A percentile compares a stretch with the other conserved stretches of the same genome.
Conservation (phyloP, 1,140 invertebrate genomes). For the Rhopalosiphum maidis region DNA sequence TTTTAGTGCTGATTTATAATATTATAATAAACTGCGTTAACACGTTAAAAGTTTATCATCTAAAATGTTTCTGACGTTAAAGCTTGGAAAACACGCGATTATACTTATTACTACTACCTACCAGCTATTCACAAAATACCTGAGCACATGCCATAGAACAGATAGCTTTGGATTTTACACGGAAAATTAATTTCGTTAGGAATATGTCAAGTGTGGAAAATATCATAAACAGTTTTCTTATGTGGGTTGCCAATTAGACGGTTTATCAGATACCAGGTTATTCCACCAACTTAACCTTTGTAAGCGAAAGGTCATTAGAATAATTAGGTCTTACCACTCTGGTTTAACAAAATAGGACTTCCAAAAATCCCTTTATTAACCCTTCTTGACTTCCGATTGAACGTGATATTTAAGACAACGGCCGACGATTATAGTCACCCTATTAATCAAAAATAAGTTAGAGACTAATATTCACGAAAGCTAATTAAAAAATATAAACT, state of each 20-base stretch:
- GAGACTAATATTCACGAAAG: background rate
- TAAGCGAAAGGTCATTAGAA: conserved; percentile 10
- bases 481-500: background rate
- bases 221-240: conserved; percentile 16
- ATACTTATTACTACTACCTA: background rate
- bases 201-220: conserved; percentile 16
- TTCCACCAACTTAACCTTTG: background rate
- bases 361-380: conserved; percentile 13
- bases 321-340: background rate
- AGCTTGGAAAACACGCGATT: background rate
- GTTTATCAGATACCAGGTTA: background rate
- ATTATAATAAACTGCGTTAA: background rate
- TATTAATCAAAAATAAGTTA: background rate
- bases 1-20: background rate
- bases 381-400: conserved; percentile 19
- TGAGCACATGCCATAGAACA: background rate
- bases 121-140: background rate
- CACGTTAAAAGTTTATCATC: background rate
- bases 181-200: background rate
- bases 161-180: background rate
- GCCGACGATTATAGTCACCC: background rate
- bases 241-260: background rate
- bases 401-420: conserved; percentile 15
- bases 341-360: background rate
- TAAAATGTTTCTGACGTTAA: background rate